Evolutionary conservation across 2,888 invertebrate species (phyloP).

Genomic region (Monoplex corrugatus): DNA sequence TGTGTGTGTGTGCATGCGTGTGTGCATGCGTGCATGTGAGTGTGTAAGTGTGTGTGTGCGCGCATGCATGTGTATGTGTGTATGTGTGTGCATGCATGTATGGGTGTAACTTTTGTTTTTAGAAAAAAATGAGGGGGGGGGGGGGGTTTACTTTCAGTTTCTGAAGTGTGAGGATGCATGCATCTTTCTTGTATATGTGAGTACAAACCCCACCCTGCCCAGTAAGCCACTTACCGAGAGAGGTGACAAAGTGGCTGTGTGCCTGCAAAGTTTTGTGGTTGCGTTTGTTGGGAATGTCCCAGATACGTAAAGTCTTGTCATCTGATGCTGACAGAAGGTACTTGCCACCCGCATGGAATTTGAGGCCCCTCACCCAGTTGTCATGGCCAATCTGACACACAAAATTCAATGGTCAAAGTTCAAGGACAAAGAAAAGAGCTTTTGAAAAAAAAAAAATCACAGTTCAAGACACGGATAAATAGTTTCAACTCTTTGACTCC

Average conservation of each 20-base stretch:
- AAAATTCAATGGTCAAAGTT: too few relatives aligned
- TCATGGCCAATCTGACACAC: conserved; percentile 91
- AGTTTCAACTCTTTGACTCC: too few relatives aligned
- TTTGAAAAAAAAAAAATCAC: too few relatives aligned
- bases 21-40: background rate
- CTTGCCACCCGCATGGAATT: conserved; percentile 99
- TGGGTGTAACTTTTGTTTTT: too few relatives aligned
- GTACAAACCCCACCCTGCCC: background rate
- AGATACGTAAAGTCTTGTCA: conserved; percentile 98
- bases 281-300: conserved; percentile 98
- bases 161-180: too few relatives aligned
- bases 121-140: too few relatives aligned
- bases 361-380: conserved; percentile 99
- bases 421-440: too few relatives aligned
- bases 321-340: conserved; percentile 98
- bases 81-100: background rate
- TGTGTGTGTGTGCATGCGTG: background rate
- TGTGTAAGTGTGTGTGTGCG: background rate
- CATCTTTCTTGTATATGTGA: background rate
- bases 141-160: too few relatives aligned
- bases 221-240: conserved; percentile 89
- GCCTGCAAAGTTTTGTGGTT: conserved; percentile 98
- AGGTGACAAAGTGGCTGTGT: conserved; percentile 99
- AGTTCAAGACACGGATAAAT: too few relatives aligned
- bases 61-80: background rate